Conservation (phyloP, 2,797 vertebrate species). For the Dendrocincla tyrannina region DNA sequence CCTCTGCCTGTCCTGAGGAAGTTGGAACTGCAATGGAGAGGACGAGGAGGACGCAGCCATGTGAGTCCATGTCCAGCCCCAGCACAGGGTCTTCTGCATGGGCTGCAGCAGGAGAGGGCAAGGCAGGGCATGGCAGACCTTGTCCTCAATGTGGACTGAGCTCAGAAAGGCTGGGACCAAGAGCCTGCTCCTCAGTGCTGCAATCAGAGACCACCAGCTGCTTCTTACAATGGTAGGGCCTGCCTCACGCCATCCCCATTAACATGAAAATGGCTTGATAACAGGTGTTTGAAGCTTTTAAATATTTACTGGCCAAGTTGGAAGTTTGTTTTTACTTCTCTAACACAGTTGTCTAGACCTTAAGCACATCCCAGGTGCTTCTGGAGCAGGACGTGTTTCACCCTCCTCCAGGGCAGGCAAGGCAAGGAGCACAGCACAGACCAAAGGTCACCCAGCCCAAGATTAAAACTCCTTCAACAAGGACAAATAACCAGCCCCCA, state of each 20-base stretch:
- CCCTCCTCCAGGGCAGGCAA: too few relatives aligned
- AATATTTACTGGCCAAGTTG: neutral
- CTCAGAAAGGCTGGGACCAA: neutral
- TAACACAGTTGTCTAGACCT: neutral
- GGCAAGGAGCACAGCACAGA: neutral
- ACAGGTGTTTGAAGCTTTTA: neutral
- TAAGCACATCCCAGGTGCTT: neutral
- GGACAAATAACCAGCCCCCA: neutral
- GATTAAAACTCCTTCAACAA: neutral
- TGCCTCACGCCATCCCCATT: neutral
- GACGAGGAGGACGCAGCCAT: neutral
- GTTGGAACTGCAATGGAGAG: neutral
- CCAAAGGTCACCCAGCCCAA: accelerated
- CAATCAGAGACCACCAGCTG: neutral
- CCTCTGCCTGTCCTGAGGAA: neutral
- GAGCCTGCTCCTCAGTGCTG: neutral
- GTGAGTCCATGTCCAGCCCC: accelerated
- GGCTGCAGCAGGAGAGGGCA: neutral
- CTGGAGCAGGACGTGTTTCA: neutral
- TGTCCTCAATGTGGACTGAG: neutral
- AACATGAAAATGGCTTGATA: neutral
- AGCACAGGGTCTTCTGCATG: neutral
- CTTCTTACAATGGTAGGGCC: neutral
- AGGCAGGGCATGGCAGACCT: neutral
- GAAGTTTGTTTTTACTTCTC: neutral